phyloP scores from a whole-genome alignment of 2,113 vertebrate species.

The Toxostoma redivivum region DNA sequence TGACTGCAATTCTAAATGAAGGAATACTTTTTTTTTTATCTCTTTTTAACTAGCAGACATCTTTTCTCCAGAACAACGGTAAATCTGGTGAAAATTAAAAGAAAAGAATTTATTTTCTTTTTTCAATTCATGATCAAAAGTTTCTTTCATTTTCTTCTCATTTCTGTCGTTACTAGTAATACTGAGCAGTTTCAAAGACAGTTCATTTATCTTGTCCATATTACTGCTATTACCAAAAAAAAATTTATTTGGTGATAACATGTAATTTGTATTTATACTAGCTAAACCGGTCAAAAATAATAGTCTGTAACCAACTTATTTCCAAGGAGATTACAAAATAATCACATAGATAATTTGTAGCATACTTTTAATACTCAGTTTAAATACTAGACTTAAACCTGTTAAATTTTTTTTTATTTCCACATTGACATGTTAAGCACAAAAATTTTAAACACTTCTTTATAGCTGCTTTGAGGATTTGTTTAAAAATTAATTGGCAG shows the following conservation, averaged over 20 bases:
- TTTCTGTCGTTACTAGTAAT: neutral
- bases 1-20: neutral
- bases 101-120: neutral
- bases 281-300: neutral
- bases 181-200: neutral
- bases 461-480: neutral
- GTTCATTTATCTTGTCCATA: neutral
- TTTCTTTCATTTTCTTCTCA: neutral
- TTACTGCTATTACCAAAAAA: neutral
- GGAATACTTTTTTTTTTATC: neutral
- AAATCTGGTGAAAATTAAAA: neutral
- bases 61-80: neutral
- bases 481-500: neutral
- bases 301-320: neutral
- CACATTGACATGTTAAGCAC: neutral
- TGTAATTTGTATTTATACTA: neutral
- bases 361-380: neutral
- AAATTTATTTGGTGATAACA: neutral
- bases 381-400: neutral
- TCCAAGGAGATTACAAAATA: neutral
- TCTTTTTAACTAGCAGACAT: neutral
- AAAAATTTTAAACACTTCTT: neutral
- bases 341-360: neutral
- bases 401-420: neutral
- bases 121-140: neutral